Percentiles rank a stretch among this genome's conserved stretches.
These are phyloP conservation scores for Syngnathus rostellatus DNA, from an alignment of 2,797 vertebrate species.

Conservation along the genomic window DNA sequence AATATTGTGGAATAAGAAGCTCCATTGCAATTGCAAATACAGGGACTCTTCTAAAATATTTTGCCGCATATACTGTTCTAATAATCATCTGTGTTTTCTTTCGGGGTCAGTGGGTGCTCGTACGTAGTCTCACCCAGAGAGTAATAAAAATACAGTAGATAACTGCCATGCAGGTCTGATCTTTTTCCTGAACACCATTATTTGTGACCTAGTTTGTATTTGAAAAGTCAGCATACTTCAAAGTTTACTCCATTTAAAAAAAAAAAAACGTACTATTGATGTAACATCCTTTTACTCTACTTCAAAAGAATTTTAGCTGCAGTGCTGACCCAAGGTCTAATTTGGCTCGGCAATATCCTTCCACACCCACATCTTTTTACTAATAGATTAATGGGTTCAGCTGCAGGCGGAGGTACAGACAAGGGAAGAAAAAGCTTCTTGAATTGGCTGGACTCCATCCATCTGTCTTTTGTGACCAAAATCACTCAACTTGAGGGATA, in stretches of 20 bases:
- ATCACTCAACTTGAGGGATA: neutral
- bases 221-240: neutral
- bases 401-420: neutral
- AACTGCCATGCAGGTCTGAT: neutral
- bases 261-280: neutral
- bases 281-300: neutral
- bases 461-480: neutral
- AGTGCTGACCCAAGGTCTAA: conserved; percentile 1
- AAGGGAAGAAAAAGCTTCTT: neutral
- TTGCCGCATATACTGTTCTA: too few relatives aligned
- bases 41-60: too few relatives aligned
- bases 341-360: neutral
- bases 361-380: conserved; percentile 1
- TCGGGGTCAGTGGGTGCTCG: too few relatives aligned
- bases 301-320: neutral
- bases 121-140: too few relatives aligned
- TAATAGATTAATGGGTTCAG: conserved; percentile 1
- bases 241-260: neutral
- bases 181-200: neutral
- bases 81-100: too few relatives aligned
- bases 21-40: too few relatives aligned
- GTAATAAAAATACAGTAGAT: neutral
- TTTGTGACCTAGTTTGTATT: neutral
- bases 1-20: too few relatives aligned
- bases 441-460: neutral